phyloP scores from a whole-genome alignment of 2,797 vertebrate species.

The Microctenopoma lineatum region DNA sequence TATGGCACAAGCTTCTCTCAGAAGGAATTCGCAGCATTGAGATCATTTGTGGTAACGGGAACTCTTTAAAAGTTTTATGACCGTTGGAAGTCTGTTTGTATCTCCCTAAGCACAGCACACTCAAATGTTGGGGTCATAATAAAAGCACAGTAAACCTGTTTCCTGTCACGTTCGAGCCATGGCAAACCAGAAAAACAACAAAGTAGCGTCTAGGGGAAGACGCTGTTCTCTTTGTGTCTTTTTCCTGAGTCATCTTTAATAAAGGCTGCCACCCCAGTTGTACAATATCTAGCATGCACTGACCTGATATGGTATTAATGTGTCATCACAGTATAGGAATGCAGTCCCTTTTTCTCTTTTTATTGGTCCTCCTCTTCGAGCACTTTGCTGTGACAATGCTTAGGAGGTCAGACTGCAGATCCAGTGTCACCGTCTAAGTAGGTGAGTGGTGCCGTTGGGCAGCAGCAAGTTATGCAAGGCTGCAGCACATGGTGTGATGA shows the following conservation, averaged over 20 bases:
- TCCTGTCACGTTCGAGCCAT: slow-evolving; percentile 13
- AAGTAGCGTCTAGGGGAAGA: slow-evolving; percentile 9
- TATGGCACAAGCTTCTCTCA: slow-evolving; percentile 33
- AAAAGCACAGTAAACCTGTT: slow-evolving; percentile 29
- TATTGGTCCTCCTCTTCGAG: slow-evolving; percentile 44
- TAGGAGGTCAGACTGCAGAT: slow-evolving; percentile 77
- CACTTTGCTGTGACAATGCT: slow-evolving; percentile 61
- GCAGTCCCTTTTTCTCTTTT: slow-evolving; percentile 38
- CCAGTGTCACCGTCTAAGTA: slow-evolving; percentile 63
- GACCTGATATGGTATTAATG: slow-evolving; percentile 30
- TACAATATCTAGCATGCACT: slow-evolving; percentile 26
- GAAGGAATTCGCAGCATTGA: slow-evolving; percentile 41
- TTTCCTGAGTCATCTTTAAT: slow-evolving; percentile 54
- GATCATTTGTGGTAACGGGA: slow-evolving; percentile 52
- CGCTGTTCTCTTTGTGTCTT: slow-evolving; percentile 1
- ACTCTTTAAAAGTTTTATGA: slow-evolving; percentile 58
- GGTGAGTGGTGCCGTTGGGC: slow-evolving; percentile 36
- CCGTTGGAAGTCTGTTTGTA: slow-evolving; percentile 47
- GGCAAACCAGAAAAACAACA: slow-evolving; percentile 18
- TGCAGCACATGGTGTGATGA: slow-evolving; percentile 71
- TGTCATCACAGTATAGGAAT: slow-evolving; percentile 61
- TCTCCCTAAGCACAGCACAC: slow-evolving; percentile 25
- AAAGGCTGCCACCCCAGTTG: slow-evolving; percentile 31
- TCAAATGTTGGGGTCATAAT: slow-evolving; percentile 27
- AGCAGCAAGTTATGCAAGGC: slow-evolving; percentile 56